Evolutionary conservation across 2,797 vertebrate genomes (phyloP).

Genomic region (Chrysocyon brachyurus): DNA sequence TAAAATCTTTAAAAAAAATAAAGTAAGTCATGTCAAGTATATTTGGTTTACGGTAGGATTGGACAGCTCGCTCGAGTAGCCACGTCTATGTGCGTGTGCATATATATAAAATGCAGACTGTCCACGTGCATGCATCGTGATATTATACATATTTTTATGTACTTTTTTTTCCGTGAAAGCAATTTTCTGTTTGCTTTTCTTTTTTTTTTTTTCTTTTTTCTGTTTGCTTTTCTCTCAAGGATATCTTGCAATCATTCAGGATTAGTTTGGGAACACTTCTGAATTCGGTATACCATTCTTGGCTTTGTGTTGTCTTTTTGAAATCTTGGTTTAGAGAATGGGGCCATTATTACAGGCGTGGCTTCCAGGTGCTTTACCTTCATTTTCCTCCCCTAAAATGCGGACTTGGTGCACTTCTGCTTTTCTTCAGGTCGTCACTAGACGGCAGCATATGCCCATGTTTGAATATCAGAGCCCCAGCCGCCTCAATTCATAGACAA

Average conservation of each 20-base stretch:
- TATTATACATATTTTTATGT: neutral
- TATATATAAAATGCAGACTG: neutral
- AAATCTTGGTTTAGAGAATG: neutral
- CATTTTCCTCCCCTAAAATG: neutral
- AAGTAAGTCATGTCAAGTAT: neutral
- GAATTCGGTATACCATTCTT: neutral
- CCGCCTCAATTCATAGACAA: neutral
- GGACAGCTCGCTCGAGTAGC: neutral
- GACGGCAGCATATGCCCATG: slow-evolving; percentile 67
- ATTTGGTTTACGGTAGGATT: neutral
- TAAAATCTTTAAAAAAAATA: too few species aligned
- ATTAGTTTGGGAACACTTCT: neutral
- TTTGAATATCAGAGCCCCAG: neutral
- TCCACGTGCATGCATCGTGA: neutral
- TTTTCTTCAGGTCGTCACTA: slow-evolving; percentile 65
- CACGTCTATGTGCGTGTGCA: too few species aligned
- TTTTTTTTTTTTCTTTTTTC: neutral
- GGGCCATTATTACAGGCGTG: neutral
- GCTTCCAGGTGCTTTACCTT: neutral
- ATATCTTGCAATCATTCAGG: neutral
- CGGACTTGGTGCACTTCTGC: neutral
- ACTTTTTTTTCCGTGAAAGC: neutral
- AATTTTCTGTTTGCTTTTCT: neutral
- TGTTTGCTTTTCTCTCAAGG: slow-evolving; percentile 1
- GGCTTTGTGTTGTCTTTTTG: neutral